Conservation (phyloP, 2,797 vertebrate genomes). For the Hemitrygon akajei region DNA sequence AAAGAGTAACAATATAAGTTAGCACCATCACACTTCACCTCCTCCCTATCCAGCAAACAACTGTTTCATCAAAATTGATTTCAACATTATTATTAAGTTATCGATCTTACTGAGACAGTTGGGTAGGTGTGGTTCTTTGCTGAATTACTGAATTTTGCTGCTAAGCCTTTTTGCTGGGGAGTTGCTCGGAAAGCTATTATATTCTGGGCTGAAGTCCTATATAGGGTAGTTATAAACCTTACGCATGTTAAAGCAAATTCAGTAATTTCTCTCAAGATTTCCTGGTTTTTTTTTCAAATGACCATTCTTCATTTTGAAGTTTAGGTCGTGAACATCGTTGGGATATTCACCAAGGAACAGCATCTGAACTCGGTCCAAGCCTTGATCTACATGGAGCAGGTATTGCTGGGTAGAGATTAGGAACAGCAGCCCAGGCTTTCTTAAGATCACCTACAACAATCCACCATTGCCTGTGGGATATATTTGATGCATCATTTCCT, state of each 20-base stretch:
- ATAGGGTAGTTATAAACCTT: neutral
- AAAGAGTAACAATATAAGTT: neutral
- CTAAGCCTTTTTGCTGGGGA: neutral
- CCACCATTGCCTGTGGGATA: neutral
- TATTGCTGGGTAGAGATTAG: neutral
- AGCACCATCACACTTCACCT: neutral
- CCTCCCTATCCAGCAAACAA: too few relatives aligned
- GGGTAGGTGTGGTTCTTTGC: neutral
- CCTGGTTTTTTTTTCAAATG: neutral
- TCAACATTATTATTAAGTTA: neutral
- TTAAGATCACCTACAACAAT: neutral
- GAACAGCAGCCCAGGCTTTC: neutral
- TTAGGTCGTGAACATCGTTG: neutral
- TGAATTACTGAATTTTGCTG: neutral
- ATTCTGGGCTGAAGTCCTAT: neutral
- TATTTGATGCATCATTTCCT: neutral
- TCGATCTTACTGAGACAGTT: neutral
- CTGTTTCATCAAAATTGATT: neutral
- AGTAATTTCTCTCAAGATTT: neutral
- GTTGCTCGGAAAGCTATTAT: neutral
- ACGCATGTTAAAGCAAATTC: neutral
- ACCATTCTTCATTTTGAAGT: neutral
- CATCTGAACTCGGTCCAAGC: neutral
- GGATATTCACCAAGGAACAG: neutral
- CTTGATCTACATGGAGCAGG: neutral